Evolutionary conservation across 2,888 invertebrate genomes (phyloP).

Genomic region (Parnassius glacialis): DNA sequence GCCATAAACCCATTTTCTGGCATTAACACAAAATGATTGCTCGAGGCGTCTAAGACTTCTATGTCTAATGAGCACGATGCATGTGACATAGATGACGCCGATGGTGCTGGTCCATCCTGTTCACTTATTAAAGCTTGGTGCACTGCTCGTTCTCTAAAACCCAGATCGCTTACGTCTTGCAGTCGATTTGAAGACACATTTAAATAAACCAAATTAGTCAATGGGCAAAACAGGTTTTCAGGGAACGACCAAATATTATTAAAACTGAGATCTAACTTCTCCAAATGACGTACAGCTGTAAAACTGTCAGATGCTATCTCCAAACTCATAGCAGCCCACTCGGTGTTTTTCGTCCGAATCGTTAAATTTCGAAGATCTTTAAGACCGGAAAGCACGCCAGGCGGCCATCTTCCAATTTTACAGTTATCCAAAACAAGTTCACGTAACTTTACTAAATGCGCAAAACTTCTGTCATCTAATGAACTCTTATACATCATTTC

Average conservation of each 20-base stretch:
- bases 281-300: slow-evolving; percentile 87
- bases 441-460: slow-evolving; percentile 89
- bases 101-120: slow-evolving; percentile 72
- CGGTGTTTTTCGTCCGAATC: slow-evolving; percentile 90
- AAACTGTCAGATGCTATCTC: slow-evolving; percentile 91
- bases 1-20: slow-evolving; percentile 91
- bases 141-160: slow-evolving; percentile 87
- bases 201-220: slow-evolving; percentile 88
- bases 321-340: slow-evolving; percentile 91
- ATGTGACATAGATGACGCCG: slow-evolving; percentile 64
- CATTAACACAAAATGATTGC: slow-evolving; percentile 91
- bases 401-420: slow-evolving; percentile 91
- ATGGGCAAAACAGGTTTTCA: slow-evolving; percentile 90
- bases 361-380: slow-evolving; percentile 91
- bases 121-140: slow-evolving; percentile 85
- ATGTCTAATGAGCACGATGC: slow-evolving; percentile 88
- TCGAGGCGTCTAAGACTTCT: slow-evolving; percentile 90
- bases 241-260: slow-evolving; percentile 96
- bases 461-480: slow-evolving; percentile 87
- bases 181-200: slow-evolving; percentile 94
- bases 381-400: slow-evolving; percentile 89
- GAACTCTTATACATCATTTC: slow-evolving; percentile 90
- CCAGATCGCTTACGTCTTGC: slow-evolving; percentile 93
- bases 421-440: slow-evolving; percentile 92
- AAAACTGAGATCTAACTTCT: slow-evolving; percentile 90